phyloP scores from a whole-genome alignment of 2,797 vertebrate genomes.

The Antrozous pallidus region DNA sequence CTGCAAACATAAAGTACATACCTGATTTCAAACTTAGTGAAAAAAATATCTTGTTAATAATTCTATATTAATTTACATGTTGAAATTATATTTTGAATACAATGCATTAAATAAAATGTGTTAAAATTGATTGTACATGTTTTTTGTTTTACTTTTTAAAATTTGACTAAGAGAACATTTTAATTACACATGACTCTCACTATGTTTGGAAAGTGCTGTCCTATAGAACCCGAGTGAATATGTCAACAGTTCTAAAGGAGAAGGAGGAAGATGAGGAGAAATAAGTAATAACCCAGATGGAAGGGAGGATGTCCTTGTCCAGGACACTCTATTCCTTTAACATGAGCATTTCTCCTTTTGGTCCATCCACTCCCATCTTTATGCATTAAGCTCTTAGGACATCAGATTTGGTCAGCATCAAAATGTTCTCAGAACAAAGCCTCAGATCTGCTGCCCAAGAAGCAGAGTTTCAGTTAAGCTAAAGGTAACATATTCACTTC shows the following conservation, averaged over 20 bases:
- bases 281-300: background rate
- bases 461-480: background rate
- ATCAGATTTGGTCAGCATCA: background rate
- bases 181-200: background rate
- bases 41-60: background rate
- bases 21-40: background rate
- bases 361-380: background rate
- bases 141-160: background rate
- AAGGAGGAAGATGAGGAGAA: background rate
- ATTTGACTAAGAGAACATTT: background rate
- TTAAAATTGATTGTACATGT: background rate
- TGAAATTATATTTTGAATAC: background rate
- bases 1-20: background rate
- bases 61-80: background rate
- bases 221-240: background rate
- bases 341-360: background rate
- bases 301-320: background rate
- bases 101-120: background rate
- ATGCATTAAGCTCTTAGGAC: background rate
- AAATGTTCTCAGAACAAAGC: background rate
- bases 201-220: background rate
- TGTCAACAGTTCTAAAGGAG: background rate
- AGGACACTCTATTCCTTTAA: background rate
- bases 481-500: background rate
- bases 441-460: background rate